Conservation (phyloP, 2,888 invertebrate species). For the Mellilla xanthometata region DNA sequence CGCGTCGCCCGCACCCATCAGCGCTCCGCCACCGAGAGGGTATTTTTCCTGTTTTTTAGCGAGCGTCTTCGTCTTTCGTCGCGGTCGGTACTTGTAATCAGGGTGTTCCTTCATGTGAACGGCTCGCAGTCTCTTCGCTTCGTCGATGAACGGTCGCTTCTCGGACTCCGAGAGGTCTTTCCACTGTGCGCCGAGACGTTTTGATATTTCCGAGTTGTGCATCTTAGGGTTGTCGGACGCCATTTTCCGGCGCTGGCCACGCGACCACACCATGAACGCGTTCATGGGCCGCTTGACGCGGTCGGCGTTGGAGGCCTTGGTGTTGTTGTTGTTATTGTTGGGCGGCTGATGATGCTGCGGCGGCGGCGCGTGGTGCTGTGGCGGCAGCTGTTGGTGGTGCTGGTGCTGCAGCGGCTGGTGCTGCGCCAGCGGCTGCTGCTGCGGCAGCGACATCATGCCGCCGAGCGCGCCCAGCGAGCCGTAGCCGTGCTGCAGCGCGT, state of each 20-base stretch:
- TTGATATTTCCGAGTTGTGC: slow-evolving; percentile 99
- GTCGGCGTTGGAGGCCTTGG: slow-evolving; percentile 91
- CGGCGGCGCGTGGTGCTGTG: slow-evolving; percentile 71
- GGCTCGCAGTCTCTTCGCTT: slow-evolving; percentile 97
- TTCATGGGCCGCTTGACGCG: slow-evolving; percentile 99
- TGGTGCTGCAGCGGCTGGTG: slow-evolving; percentile 84
- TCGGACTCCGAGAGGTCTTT: slow-evolving; percentile 97
- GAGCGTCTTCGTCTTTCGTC: slow-evolving; percentile 97
- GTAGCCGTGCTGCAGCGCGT: slow-evolving; percentile 88
- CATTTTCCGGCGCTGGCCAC: slow-evolving; percentile 99
- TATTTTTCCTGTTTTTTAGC: slow-evolving; percentile 96
- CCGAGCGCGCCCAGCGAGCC: slow-evolving; percentile 88
- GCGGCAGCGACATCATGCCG: slow-evolving; percentile 85
- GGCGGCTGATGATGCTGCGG: slow-evolving; percentile 80
- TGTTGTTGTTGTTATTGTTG: slow-evolving; percentile 87
- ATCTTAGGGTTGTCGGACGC: slow-evolving; percentile 99
- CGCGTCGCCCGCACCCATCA: slow-evolving; percentile 81
- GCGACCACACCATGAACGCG: slow-evolving; percentile 99
- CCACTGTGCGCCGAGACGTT: slow-evolving; percentile 98
- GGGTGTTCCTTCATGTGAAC: slow-evolving; percentile 99
- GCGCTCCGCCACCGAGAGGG: slow-evolving; percentile 88
- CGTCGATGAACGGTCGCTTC: slow-evolving; percentile 99
- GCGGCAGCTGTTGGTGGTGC: slow-evolving; percentile 77
- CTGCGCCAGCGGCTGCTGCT: slow-evolving; percentile 85
- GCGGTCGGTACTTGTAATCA: slow-evolving; percentile 98